A percentile compares a stretch with the other conserved stretches of the same genome.
These are phyloP conservation scores for Torymus aiolomorphi DNA, from an alignment of 2,888 invertebrate genomes.

Conservation along the genomic window DNA sequence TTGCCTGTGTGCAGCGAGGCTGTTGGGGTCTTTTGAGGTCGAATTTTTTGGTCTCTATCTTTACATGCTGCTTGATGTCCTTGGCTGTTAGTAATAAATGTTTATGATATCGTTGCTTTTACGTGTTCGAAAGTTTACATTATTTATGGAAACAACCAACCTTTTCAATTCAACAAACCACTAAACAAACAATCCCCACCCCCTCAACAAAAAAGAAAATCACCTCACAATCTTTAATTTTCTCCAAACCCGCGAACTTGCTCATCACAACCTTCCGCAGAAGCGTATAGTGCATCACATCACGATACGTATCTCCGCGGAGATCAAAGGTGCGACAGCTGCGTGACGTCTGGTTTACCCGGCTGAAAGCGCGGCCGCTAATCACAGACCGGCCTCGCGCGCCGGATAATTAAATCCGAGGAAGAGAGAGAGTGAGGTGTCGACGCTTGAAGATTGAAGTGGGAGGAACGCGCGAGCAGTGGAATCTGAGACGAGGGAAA, in stretches of 20 bases:
- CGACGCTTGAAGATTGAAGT: slow-evolving; percentile 49
- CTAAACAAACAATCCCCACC: too few relatives aligned
- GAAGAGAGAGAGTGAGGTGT: slow-evolving; percentile 31
- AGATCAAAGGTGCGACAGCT: slow-evolving; percentile 69
- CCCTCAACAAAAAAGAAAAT: too few relatives aligned
- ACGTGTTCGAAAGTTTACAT: too few relatives aligned
- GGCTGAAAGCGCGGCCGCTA: slow-evolving; percentile 68
- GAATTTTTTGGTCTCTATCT: background rate
- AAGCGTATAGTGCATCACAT: too few relatives aligned
- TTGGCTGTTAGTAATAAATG: background rate
- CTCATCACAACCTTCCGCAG: too few relatives aligned
- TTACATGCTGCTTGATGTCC: background rate
- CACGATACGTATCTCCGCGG: slow-evolving; percentile 27
- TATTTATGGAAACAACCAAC: too few relatives aligned
- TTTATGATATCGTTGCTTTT: too few relatives aligned
- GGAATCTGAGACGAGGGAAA: background rate
- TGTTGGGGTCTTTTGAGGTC: too few relatives aligned
- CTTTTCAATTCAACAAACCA: too few relatives aligned
- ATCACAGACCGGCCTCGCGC: slow-evolving; percentile 67
- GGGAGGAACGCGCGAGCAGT: background rate
- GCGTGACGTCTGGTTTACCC: slow-evolving; percentile 71
- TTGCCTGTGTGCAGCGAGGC: too few relatives aligned
- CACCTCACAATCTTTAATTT: too few relatives aligned
- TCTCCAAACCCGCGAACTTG: too few relatives aligned
- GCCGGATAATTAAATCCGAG: slow-evolving; percentile 50